These are phyloP conservation scores for Pholis gunnellus DNA, from an alignment of 2,113 vertebrate species.

Conservation along the genomic window DNA sequence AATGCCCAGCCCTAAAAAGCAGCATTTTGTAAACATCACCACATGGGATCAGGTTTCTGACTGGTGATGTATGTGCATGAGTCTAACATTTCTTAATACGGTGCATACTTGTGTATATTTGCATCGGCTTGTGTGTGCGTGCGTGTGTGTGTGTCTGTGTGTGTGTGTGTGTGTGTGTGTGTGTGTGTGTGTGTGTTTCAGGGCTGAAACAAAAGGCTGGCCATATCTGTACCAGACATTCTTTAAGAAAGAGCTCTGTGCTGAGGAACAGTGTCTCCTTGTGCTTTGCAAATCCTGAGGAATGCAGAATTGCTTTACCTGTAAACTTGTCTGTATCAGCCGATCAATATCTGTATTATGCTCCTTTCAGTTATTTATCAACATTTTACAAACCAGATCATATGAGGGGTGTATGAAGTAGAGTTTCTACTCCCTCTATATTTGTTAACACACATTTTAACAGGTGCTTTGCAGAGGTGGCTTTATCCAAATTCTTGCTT, in stretches of 20 bases:
- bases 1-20: neutral
- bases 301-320: slow-evolving; percentile 43
- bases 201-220: slow-evolving; percentile 30
- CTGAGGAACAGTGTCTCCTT: slow-evolving; percentile 46
- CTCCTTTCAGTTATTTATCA: neutral
- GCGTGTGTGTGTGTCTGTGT: slow-evolving; percentile 3
- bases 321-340: slow-evolving; percentile 22
- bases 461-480: slow-evolving; percentile 11
- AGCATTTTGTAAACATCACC: neutral
- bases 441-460: neutral
- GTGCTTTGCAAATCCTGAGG: slow-evolving; percentile 11
- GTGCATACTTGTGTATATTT: neutral
- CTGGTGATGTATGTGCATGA: neutral
- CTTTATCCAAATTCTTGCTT: slow-evolving; percentile 1
- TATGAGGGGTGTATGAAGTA: neutral
- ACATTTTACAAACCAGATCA: neutral
- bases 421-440: slow-evolving; percentile 1
- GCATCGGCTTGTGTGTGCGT: neutral
- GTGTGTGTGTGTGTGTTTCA: slow-evolving; percentile 14
- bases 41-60: neutral
- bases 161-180: neutral
- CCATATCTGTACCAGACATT: slow-evolving; percentile 63
- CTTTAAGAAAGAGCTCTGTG: slow-evolving; percentile 39
- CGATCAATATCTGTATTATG: neutral
- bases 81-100: neutral